Conservation (phyloP, 2,888 invertebrate species). For the Melanostoma mellinum region DNA sequence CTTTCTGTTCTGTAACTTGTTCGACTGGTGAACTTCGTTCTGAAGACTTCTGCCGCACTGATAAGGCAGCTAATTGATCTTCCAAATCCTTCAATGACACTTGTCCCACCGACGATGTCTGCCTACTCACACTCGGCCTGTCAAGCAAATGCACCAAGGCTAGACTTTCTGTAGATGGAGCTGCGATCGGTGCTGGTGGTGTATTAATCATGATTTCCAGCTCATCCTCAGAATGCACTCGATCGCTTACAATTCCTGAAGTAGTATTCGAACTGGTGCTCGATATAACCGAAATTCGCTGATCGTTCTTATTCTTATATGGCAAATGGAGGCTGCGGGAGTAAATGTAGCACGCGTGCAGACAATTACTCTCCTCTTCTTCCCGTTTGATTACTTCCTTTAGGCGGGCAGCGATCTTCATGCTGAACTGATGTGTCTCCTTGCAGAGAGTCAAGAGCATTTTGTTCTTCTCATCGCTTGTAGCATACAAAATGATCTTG, state of each 20-base stretch:
- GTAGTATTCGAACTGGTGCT: constrained; percentile 98
- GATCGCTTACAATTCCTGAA: constrained; percentile 97
- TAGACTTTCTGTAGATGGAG: constrained; percentile 93
- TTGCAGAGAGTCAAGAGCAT: constrained; percentile 93
- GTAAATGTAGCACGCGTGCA: constrained; percentile 89
- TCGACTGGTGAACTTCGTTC: constrained; percentile 73
- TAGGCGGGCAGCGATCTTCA: constrained; percentile 93
- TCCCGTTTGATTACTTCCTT: constrained; percentile 92
- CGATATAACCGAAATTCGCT: constrained; percentile 94
- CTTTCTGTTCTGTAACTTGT: constrained; percentile 66
- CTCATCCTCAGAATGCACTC: constrained; percentile 97
- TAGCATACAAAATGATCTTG: constrained; percentile 94
- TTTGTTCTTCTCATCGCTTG: constrained; percentile 96
- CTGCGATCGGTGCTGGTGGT: constrained; percentile 87
- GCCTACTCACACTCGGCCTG: constrained; percentile 83
- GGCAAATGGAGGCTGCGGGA: constrained; percentile 85
- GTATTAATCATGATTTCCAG: constrained; percentile 93
- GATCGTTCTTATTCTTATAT: constrained; percentile 88
- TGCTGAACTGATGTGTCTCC: constrained; percentile 97
- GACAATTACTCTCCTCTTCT: constrained; percentile 89
- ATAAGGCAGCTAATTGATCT: constrained; percentile 82
- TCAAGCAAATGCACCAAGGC: constrained; percentile 90
- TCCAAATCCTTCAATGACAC: constrained; percentile 81
- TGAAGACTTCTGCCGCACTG: constrained; percentile 77
- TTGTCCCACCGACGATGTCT: constrained; percentile 83